Conservation (phyloP, 1,140 invertebrate genomes). For the Drosophila repletoides region DNA sequence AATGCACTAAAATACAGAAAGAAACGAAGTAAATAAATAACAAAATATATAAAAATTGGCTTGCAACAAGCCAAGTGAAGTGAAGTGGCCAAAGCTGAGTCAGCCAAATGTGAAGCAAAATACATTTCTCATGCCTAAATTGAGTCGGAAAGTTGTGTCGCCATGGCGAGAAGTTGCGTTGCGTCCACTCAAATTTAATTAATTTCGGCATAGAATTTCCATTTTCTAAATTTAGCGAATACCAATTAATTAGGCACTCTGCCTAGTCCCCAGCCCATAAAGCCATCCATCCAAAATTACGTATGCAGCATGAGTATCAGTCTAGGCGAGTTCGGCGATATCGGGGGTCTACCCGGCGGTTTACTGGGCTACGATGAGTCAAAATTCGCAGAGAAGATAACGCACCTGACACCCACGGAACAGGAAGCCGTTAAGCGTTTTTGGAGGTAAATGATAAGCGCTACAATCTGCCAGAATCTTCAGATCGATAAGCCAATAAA, state of each 20-base stretch:
- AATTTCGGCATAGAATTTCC: conserved; percentile 53
- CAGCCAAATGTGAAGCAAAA: conserved; percentile 33
- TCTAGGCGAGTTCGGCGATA: conserved; percentile 3
- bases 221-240: conserved; percentile 48
- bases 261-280: conserved; percentile 14
- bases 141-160: conserved; percentile 8
- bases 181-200: conserved; percentile 52
- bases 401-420: conserved; percentile 72
- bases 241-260: conserved; percentile 58
- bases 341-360: conserved; percentile 25
- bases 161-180: conserved; percentile 26
- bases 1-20: conserved; percentile 20
- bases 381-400: conserved; percentile 74
- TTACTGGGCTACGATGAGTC: conserved; percentile 69
- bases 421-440: conserved; percentile 79
- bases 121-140: conserved; percentile 11
- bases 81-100: conserved; percentile 37
- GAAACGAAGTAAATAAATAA: conserved; percentile 15
- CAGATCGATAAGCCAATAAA: conserved; percentile 24
- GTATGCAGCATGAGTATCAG: conserved; percentile 53
- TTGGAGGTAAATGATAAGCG: conserved; percentile 72
- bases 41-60: conserved; percentile 25
- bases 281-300: conserved; percentile 32
- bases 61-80: conserved; percentile 23
- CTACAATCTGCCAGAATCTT: conserved; percentile 7